Evolutionary conservation across 1,140 invertebrate species (phyloP), one percentile per base, ranked within the genome.

Genomic region (Leptinotarsa texana): DNA sequence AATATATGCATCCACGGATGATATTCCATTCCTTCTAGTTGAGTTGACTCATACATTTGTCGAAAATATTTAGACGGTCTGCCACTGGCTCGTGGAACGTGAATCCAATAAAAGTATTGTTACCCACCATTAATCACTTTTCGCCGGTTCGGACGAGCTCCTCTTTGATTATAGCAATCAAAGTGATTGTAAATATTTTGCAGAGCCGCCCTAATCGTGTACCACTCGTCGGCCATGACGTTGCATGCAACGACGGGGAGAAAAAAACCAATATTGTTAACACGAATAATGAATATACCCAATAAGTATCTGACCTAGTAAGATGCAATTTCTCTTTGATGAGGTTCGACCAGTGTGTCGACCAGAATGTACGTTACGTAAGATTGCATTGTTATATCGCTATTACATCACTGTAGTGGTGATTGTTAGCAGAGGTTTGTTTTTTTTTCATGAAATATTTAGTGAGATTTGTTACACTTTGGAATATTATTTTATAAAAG

Each of bases 121-220:
- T 74, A 69, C 17, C 24, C 63, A 74, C 67, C 73, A 74, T 74
- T 74, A 74, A 74, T 74, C 73, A 74, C 73, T 74, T 69, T 74
- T 42, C 21, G 48, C 73, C 68, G 65, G 33, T 33, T 62, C 24
- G 22, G 51, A 72, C 70, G 68, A 74, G 49, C 66, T 13, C 24
- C 62, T 69, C 49, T 69, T 63, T 61, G 66, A 74, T 74, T 69
- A 74, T 74, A 62, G 49, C 67, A 61, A 63, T 57, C 66, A 21
- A 17, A 8, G 48, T 21, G 73, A 69, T 67, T 74, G 73, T 74
- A 74, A 69, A 69, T 74, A 74, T 69, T 74, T 69, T 69, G 65
- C 57, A 22, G 73, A 48, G 73, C 66, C 73, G 73, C 67, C 73
- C 73, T 69, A 74, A 74, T 63, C 73, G 49, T 74, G 73, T 74